Conservation (phyloP, 2,113 vertebrate species). For the Oryzias woworae region DNA sequence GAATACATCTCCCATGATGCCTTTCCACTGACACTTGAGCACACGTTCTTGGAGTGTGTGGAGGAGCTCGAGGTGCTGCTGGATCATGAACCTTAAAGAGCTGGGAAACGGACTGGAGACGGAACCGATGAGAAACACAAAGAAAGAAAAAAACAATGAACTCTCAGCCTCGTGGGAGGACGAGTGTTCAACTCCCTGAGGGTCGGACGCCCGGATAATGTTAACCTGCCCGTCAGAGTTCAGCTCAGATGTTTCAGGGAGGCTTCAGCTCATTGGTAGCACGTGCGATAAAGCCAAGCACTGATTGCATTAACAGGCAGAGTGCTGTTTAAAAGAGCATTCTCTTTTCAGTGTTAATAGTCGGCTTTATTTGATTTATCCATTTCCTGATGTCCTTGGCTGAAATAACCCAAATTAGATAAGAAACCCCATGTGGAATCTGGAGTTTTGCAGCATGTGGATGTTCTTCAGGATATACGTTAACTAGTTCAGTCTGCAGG, state of each 20-base stretch:
- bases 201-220: neutral
- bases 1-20: constrained; percentile 96
- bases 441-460: neutral
- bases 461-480: neutral
- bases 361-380: constrained; percentile 47
- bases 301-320: constrained; percentile 46
- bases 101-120: constrained; percentile 87
- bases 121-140: neutral
- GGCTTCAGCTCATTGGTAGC: constrained; percentile 30
- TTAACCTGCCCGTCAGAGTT: neutral
- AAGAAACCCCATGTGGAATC: constrained; percentile 8
- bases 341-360: constrained; percentile 34
- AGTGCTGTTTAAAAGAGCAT: constrained; percentile 1
- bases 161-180: too few relatives aligned
- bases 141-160: too few relatives aligned
- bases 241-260: neutral
- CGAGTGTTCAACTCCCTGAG: too few relatives aligned
- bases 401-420: constrained; percentile 45
- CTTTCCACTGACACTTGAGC: constrained; percentile 90
- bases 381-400: constrained; percentile 53
- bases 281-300: constrained; percentile 24
- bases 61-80: constrained; percentile 94
- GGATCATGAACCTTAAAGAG: constrained; percentile 91
- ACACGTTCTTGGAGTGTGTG: constrained; percentile 92
- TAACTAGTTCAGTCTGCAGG: neutral